A percentile compares a stretch with the other conserved stretches of the same genome.
These are phyloP conservation scores for Oceanodroma tethys DNA, from an alignment of 2,113 vertebrate species.

Conservation along the genomic window DNA sequence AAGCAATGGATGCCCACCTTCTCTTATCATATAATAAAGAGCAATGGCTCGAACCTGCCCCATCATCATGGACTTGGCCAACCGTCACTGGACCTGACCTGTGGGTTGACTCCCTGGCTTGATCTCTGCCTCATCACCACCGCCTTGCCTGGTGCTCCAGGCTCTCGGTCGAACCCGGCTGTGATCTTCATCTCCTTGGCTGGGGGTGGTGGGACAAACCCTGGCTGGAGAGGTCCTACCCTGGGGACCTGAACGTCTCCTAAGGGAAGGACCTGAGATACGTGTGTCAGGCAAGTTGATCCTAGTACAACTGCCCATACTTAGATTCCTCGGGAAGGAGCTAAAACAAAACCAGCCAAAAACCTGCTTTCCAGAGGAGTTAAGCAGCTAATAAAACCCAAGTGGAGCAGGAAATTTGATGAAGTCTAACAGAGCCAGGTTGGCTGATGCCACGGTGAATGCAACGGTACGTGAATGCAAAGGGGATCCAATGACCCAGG, in stretches of 20 bases:
- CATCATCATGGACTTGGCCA: neutral
- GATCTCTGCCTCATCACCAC: neutral
- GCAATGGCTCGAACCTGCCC: neutral
- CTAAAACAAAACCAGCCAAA: neutral
- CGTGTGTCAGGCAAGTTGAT: neutral
- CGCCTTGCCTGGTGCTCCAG: neutral
- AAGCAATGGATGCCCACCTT: neutral
- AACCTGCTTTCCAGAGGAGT: neutral
- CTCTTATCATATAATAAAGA: rapidly evolving
- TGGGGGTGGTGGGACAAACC: neutral
- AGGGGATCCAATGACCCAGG: neutral
- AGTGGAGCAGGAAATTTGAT: neutral
- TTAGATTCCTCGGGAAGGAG: neutral
- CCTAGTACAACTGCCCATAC: neutral
- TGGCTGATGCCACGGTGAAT: neutral
- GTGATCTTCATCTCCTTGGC: neutral
- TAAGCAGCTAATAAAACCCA: neutral
- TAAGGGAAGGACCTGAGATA: neutral
- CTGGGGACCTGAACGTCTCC: neutral
- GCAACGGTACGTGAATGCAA: rapidly evolving
- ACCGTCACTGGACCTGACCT: rapidly evolving
- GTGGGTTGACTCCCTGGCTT: neutral
- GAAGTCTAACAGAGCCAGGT: neutral
- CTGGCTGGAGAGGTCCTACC: neutral
- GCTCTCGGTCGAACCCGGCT: neutral